Conservation (phyloP, 2,888 invertebrate species). For the Cephus pygmeus region DNA sequence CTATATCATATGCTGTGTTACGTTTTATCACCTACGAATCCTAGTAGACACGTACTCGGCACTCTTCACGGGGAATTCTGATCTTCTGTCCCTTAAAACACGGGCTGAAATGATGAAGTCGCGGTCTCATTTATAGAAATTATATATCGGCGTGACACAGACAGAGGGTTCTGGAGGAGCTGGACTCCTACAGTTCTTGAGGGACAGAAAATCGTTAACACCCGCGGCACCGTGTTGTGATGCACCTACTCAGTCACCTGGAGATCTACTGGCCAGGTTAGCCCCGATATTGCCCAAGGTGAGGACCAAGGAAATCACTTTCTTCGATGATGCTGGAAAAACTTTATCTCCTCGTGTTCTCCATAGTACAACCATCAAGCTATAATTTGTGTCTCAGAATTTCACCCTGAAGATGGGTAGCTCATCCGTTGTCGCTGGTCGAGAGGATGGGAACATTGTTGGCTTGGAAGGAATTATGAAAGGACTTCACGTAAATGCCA, state of each 20-base stretch:
- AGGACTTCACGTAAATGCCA: slow-evolving; percentile 71
- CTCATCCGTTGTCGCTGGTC: slow-evolving; percentile 76
- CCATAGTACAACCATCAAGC: neutral
- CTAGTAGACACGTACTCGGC: neutral
- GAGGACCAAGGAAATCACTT: neutral
- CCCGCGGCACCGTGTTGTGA: slow-evolving; percentile 35
- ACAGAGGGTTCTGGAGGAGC: slow-evolving; percentile 67
- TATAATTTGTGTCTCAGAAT: slow-evolving; percentile 69
- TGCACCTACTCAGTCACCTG: slow-evolving; percentile 38
- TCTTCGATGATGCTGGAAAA: neutral
- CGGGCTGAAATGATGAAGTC: slow-evolving; percentile 36
- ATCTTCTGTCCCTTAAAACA: slow-evolving; percentile 43
- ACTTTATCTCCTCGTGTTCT: neutral
- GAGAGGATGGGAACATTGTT: slow-evolving; percentile 74
- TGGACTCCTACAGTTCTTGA: slow-evolving; percentile 59
- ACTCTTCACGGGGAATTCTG: slow-evolving; percentile 28
- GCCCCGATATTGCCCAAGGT: slow-evolving; percentile 86
- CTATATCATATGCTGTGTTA: neutral
- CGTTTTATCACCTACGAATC: neutral
- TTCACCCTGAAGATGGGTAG: slow-evolving; percentile 80
- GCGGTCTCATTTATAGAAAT: slow-evolving; percentile 70
- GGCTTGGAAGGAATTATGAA: slow-evolving; percentile 79
- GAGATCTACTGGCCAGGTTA: slow-evolving; percentile 68
- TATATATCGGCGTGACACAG: slow-evolving; percentile 73
- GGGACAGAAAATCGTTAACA: slow-evolving; percentile 55